These are phyloP conservation scores for Urocyon cinereoargenteus DNA, from an alignment of 2,797 vertebrate genomes.

Conservation along the genomic window DNA sequence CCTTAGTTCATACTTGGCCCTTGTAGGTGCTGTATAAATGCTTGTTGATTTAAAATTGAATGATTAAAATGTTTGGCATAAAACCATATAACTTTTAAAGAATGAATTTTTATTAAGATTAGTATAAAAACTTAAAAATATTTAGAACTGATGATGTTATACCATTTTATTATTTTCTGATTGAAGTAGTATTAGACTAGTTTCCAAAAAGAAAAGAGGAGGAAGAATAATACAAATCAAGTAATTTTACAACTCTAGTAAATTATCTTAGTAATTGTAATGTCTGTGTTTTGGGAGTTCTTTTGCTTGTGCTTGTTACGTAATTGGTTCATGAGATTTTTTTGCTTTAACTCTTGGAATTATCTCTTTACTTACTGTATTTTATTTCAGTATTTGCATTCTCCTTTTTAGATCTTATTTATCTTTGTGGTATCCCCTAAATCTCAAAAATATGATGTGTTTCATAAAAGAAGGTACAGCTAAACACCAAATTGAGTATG, in stretches of 20 bases:
- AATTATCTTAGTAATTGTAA: conserved; percentile 1
- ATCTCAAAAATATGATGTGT: conserved; percentile 30
- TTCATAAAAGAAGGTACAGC: not conserved
- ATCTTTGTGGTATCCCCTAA: conserved; percentile 5
- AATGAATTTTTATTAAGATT: not conserved
- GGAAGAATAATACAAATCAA: not conserved
- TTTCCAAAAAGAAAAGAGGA: conserved; percentile 40
- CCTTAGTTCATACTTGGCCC: not conserved
- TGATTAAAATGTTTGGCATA: conserved; percentile 49
- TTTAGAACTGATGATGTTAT: conserved; percentile 28
- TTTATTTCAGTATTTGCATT: conserved; percentile 44
- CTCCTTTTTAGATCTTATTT: conserved; percentile 12
- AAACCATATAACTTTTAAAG: not conserved
- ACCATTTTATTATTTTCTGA: conserved; percentile 25
- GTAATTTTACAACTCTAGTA: not conserved
- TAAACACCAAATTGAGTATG: conserved; percentile 11
- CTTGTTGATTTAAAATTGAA: conserved; percentile 51
- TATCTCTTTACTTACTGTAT: not conserved
- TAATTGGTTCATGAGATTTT: conserved; percentile 20
- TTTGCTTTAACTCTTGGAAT: conserved; percentile 45
- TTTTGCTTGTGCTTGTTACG: not conserved
- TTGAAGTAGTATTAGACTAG: not conserved
- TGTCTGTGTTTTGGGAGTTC: not conserved
- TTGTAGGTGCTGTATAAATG: conserved; percentile 53
- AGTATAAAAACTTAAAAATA: not conserved